phyloP scores from a whole-genome alignment of 2,888 invertebrate genomes.

The Trisateles emortualis region DNA sequence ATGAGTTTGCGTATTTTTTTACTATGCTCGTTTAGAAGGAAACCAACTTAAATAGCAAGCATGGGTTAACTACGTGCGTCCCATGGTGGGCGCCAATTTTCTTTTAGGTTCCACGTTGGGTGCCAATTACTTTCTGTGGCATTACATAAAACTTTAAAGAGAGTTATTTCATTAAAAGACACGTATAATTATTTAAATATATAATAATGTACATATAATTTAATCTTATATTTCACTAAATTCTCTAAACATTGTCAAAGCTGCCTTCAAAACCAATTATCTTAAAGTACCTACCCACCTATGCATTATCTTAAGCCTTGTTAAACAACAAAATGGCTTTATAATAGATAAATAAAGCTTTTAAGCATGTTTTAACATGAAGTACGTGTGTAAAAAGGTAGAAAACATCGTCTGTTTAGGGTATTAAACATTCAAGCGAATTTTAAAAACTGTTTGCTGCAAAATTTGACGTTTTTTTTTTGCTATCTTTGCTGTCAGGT shows the following conservation, averaged over 20 bases:
- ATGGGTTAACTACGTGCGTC: conserved; percentile 44
- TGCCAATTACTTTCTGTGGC: conserved; percentile 42
- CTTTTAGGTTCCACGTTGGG: conserved; percentile 40
- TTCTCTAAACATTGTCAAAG: conserved; percentile 25
- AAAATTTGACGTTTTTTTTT: conserved; percentile 29
- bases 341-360: conserved; percentile 57
- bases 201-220: conserved; percentile 28
- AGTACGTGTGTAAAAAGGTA: conserved; percentile 55
- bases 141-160: conserved; percentile 15
- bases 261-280: conserved; percentile 38
- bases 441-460: conserved; percentile 29
- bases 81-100: conserved; percentile 57
- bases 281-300: too few relatives aligned
- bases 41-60: conserved; percentile 53
- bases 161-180: conserved; percentile 25
- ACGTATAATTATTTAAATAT: conserved; percentile 24
- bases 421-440: conserved; percentile 34
- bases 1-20: conserved; percentile 54
- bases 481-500: conserved; percentile 11
- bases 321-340: conserved; percentile 53
- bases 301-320: conserved; percentile 47
- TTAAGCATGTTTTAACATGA: conserved; percentile 48
- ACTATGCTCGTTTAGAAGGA: conserved; percentile 49
- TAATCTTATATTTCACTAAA: too few relatives aligned
- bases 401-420: conserved; percentile 34